These are phyloP conservation scores for Oreotragus oreotragus DNA, from an alignment of 2,113 vertebrate species.

Conservation along the genomic window DNA sequence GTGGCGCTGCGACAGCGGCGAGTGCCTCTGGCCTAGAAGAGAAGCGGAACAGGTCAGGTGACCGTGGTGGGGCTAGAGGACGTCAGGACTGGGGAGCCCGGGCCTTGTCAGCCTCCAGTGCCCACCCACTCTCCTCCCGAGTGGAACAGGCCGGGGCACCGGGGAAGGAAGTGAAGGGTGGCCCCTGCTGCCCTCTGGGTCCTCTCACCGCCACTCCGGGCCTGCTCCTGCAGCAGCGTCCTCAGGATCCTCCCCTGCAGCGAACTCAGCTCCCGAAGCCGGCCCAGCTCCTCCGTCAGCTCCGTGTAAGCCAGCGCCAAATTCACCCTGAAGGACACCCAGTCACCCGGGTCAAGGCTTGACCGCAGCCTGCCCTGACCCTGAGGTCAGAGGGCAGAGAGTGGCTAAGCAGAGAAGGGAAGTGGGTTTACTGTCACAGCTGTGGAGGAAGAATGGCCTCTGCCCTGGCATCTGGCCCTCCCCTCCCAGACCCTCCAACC, in stretches of 20 bases:
- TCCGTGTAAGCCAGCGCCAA: slow-evolving; percentile 97
- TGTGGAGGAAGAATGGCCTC: neutral
- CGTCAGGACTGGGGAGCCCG: neutral
- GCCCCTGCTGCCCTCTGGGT: neutral
- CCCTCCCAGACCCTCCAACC: too few species aligned
- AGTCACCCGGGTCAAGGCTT: neutral
- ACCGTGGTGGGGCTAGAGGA: neutral
- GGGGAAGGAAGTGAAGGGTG: neutral
- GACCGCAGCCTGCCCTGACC: neutral
- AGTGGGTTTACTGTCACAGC: neutral
- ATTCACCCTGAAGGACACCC: slow-evolving; percentile 86
- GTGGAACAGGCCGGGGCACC: neutral
- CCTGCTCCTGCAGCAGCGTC: slow-evolving; percentile 91
- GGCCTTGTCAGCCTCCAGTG: neutral
- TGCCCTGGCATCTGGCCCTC: neutral
- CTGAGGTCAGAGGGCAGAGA: neutral
- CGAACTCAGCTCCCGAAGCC: slow-evolving; percentile 88
- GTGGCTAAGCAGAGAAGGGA: neutral
- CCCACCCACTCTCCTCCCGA: neutral
- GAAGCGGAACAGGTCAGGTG: neutral
- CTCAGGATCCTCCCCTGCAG: slow-evolving; percentile 95
- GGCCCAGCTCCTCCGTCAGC: slow-evolving; percentile 94
- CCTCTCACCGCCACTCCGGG: slow-evolving; percentile 71
- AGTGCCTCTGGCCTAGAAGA: slow-evolving; percentile 87
- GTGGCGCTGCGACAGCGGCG: slow-evolving; percentile 80